Conservation (phyloP, 92 coral and sea anemone species). For the Isaurus tuberculatus region DNA sequence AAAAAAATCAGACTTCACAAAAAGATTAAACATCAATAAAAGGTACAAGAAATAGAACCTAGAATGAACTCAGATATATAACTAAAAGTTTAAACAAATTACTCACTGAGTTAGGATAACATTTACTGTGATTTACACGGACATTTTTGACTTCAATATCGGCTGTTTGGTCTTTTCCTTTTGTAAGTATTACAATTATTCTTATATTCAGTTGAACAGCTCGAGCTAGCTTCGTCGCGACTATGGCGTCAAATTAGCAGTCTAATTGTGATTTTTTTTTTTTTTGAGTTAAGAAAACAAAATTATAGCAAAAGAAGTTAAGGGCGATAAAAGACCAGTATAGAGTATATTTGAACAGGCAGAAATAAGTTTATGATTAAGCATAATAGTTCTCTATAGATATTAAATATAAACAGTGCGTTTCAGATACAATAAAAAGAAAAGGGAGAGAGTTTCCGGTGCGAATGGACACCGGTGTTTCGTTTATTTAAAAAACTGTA, state of each 20-base stretch:
- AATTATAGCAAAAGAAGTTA: neutral
- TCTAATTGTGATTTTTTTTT: neutral
- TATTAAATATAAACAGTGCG: slow-evolving; percentile 23
- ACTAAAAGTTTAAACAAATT: neutral
- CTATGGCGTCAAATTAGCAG: neutral
- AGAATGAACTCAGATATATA: neutral
- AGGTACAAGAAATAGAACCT: neutral
- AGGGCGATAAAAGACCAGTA: neutral
- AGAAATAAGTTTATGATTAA: neutral
- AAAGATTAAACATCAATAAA: too few species aligned
- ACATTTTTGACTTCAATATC: slow-evolving; percentile 1
- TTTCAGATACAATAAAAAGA: slow-evolving; percentile 28
- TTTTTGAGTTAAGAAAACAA: neutral
- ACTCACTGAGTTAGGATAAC: neutral
- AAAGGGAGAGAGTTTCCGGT: slow-evolving; percentile 27
- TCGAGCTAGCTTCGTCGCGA: neutral
- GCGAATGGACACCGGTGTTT: slow-evolving; percentile 14
- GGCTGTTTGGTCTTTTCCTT: neutral
- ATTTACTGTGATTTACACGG: slow-evolving; percentile 18
- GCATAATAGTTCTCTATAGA: slow-evolving; percentile 23
- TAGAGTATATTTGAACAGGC: neutral
- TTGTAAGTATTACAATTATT: neutral
- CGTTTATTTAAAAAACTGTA: slow-evolving; percentile 1
- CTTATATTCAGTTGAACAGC: neutral
- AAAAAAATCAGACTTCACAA: neutral